These are phyloP conservation scores for Eulemur albifrons DNA, from an alignment of 2,797 vertebrate species.

Conservation along the genomic window DNA sequence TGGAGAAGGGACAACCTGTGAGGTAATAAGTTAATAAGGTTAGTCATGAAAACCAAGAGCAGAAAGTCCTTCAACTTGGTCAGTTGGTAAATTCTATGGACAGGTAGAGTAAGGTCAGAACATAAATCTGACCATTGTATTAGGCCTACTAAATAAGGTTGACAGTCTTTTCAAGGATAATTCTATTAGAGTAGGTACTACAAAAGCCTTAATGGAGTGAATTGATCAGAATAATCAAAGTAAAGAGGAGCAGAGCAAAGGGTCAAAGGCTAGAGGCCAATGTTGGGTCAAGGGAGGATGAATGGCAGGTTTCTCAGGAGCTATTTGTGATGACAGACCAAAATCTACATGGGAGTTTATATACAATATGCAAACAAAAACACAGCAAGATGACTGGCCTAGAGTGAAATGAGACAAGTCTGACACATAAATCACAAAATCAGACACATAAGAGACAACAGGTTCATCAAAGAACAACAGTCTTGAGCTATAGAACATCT, in stretches of 20 bases:
- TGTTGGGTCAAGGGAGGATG: neutral
- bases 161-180: neutral
- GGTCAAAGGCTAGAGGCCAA: neutral
- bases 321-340: neutral
- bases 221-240: neutral
- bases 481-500: neutral
- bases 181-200: neutral
- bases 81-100: neutral
- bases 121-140: neutral
- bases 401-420: neutral
- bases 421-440: neutral
- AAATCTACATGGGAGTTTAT: neutral
- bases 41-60: constrained; percentile 5
- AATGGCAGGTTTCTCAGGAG: neutral
- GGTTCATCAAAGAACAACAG: constrained; percentile 33
- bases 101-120: neutral
- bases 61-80: neutral
- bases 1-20: neutral
- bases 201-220: neutral
- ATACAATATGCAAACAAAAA: neutral
- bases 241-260: neutral
- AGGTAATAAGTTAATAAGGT: neutral
- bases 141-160: neutral
- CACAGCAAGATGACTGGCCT: neutral
- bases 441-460: neutral